Conservation (phyloP, 2,113 vertebrate genomes). For the Nesogale talazaci region DNA sequence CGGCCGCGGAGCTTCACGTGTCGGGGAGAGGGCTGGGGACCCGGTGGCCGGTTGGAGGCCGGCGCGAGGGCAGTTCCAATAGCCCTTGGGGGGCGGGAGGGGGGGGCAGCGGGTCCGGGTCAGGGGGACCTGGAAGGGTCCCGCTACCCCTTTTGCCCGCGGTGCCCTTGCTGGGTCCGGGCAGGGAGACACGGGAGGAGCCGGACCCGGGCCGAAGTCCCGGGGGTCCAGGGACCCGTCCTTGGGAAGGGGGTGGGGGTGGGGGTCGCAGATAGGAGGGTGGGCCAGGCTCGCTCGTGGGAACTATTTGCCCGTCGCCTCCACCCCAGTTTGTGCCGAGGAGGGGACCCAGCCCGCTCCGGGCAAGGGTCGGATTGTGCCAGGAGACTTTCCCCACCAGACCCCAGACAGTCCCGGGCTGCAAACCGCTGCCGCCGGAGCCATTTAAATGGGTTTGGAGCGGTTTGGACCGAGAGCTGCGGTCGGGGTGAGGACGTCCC, state of each 20-base stretch:
- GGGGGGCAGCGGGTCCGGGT: neutral
- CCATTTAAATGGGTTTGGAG: slow-evolving; percentile 58
- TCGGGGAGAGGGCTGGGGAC: neutral
- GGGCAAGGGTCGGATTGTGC: neutral
- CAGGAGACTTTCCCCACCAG: slow-evolving; percentile 41
- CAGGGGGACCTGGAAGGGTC: neutral
- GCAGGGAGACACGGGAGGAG: neutral
- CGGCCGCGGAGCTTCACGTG: neutral
- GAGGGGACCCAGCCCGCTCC: neutral
- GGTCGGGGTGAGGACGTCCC: slow-evolving; percentile 63
- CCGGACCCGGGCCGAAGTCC: neutral
- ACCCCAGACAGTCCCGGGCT: slow-evolving; percentile 60
- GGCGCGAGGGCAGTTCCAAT: slow-evolving; percentile 65
- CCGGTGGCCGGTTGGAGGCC: slow-evolving; percentile 23
- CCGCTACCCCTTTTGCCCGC: neutral
- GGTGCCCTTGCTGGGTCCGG: neutral
- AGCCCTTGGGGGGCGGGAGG: neutral
- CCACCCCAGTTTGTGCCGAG: too few relatives aligned
- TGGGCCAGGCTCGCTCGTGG: neutral
- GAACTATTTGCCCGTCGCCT: slow-evolving; percentile 40
- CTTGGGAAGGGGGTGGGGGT: too few relatives aligned
- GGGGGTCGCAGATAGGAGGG: neutral
- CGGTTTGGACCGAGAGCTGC: slow-evolving; percentile 69
- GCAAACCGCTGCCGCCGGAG: slow-evolving; percentile 51
- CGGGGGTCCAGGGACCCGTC: neutral